These are phyloP conservation scores for Conus betulinus DNA, from an alignment of 1,140 invertebrate species.

Conservation along the genomic window DNA sequence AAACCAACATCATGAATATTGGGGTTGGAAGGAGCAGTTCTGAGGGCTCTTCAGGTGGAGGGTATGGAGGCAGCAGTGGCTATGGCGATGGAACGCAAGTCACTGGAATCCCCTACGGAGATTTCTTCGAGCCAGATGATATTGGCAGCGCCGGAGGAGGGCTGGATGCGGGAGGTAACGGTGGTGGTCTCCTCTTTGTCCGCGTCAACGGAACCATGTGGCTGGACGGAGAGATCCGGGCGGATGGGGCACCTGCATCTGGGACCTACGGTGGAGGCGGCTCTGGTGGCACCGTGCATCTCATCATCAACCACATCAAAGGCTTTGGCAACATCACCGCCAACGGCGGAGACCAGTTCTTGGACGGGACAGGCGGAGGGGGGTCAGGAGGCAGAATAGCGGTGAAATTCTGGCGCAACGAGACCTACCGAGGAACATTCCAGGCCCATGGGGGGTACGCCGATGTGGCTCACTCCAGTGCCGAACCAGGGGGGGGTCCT, in stretches of 20 bases:
- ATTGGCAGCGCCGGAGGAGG: slow-evolving; percentile 65
- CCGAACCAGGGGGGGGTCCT: slow-evolving; percentile 64
- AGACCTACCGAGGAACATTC: slow-evolving; percentile 61
- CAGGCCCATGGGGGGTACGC: slow-evolving; percentile 60
- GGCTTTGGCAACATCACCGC: slow-evolving; percentile 64
- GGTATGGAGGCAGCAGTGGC: slow-evolving; percentile 65
- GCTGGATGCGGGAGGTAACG: slow-evolving; percentile 53
- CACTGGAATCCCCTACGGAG: slow-evolving; percentile 64
- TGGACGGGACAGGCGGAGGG: slow-evolving; percentile 55
- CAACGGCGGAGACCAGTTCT: slow-evolving; percentile 62
- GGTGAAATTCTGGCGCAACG: slow-evolving; percentile 60
- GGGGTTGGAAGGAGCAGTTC: slow-evolving; percentile 53
- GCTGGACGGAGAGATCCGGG: slow-evolving; percentile 60
- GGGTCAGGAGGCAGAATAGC: slow-evolving; percentile 63
- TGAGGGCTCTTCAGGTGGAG: slow-evolving; percentile 61
- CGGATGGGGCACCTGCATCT: slow-evolving; percentile 52
- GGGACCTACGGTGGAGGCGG: slow-evolving; percentile 58
- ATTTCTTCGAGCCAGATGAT: slow-evolving; percentile 60
- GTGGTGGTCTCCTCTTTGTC: slow-evolving; percentile 60
- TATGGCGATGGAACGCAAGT: slow-evolving; percentile 50
- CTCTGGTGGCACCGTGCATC: slow-evolving; percentile 61
- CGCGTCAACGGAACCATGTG: slow-evolving; percentile 53
- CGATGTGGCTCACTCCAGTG: background rate
- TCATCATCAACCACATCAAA: slow-evolving; percentile 54
- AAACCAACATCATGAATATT: slow-evolving; percentile 46